Evolutionary conservation across 35 echinoderm and acorn worm species (phyloP), one percentile per base, ranked within the genome.

Genomic region (Heliocidaris tuberculata): DNA sequence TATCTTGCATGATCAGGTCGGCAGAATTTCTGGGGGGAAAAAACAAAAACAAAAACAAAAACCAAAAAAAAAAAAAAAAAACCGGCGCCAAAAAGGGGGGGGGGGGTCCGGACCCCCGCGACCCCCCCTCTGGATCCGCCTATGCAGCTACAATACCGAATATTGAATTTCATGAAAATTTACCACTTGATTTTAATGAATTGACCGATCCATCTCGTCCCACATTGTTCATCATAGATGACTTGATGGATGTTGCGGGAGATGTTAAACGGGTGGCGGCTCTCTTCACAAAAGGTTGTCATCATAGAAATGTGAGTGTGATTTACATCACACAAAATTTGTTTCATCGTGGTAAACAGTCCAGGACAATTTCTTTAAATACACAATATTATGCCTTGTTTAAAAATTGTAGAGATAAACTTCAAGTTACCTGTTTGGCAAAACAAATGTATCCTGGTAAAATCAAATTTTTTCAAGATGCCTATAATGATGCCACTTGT

Each of bases 311-410:
- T 60, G 15, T 96, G 19, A 93, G 93, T 6, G 97, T 98, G 2
- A 94, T 98, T 47, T 94, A 94, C 27, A 97, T 97, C 56, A 85
- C 94, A 89, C 97, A 97, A 94, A 96, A 97, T 95, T 93, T 97
- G 27, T 97, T 97, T 92, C 94, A 97, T 48, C 48, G 86, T 12
- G 94, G 95, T 31, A 96, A 96, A 21, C 92, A 98, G 85, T 94
- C 93, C 7, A 3, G 95, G 78, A 98, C 96, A 47, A 98, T 96
- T 21, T 95, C 94, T 93, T 60, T 96, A 49, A 98, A 96, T 48
- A 32, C 94, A 13, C 95, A 98, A 31, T 98, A 98, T 92, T 86
- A 95, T 54, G 47, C 47, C 27, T 86, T 95, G 3, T 97, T 97
- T 89, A 96, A 95, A 86, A 95, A 92, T 86, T 88, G 87, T 12